phyloP scores from a whole-genome alignment of 2,888 invertebrate genomes.

The Scaptomyza flava region DNA sequence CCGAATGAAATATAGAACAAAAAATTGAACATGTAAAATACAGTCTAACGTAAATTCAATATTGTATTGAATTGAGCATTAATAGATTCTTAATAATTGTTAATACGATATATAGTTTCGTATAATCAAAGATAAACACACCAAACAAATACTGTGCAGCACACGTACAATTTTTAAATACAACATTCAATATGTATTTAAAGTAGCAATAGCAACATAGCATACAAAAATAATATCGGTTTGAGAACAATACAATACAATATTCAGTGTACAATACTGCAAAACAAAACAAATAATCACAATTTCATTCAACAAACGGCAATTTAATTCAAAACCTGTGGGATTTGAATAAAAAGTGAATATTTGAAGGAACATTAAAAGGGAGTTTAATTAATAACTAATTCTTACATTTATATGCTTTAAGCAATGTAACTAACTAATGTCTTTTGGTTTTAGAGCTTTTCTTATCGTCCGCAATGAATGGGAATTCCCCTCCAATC shows the following conservation, averaged over 20 bases:
- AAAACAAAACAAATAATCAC: conserved; percentile 19
- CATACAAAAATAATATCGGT: conserved; percentile 47
- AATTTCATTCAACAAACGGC: conserved; percentile 20
- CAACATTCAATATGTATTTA: conserved; percentile 25
- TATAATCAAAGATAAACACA: conserved; percentile 50
- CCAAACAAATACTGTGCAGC: conserved; percentile 39
- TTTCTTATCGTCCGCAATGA: not conserved
- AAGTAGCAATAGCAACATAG: conserved; percentile 26
- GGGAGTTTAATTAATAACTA: conserved; percentile 13
- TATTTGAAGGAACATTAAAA: conserved; percentile 22
- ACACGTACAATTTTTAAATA: conserved; percentile 52
- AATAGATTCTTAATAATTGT: conserved; percentile 49
- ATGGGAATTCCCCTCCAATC: conserved; percentile 85
- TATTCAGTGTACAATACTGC: conserved; percentile 38
- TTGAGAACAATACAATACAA: conserved; percentile 49
- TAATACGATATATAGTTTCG: conserved; percentile 30
- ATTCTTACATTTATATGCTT: not conserved
- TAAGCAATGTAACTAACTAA: not conserved
- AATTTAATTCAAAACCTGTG: conserved; percentile 27
- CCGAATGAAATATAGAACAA: conserved; percentile 9
- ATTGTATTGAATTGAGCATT: conserved; percentile 16
- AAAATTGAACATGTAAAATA: conserved; percentile 21
- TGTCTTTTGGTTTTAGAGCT: not conserved
- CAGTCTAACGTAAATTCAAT: conserved; percentile 9
- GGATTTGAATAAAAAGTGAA: conserved; percentile 42